Conservation (phyloP, 2,113 vertebrate genomes). For the Laticauda laticaudata region DNA sequence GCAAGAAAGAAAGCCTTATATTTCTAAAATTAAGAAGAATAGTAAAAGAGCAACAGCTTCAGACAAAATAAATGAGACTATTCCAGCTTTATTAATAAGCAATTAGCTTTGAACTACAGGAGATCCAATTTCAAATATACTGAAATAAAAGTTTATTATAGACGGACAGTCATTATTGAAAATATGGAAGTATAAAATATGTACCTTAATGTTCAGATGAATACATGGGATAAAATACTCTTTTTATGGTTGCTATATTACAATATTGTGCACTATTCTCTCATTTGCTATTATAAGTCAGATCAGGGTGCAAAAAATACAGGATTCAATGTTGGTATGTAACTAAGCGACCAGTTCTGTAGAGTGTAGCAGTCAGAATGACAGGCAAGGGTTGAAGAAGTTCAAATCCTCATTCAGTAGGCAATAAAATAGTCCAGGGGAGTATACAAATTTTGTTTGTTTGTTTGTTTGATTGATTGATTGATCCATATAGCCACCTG, state of each 20-base stretch:
- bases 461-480: not conserved
- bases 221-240: not conserved
- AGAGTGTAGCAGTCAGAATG: not conserved
- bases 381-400: not conserved
- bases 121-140: constrained; percentile 10
- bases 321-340: not conserved
- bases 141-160: not conserved
- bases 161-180: not conserved
- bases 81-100: not conserved
- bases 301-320: not conserved
- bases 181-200: not conserved
- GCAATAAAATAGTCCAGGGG: not conserved
- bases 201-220: not conserved
- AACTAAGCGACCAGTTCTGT: not conserved
- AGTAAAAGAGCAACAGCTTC: not conserved
- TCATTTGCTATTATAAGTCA: not conserved
- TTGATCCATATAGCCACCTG: not conserved
- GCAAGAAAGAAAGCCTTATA: not conserved
- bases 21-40: not conserved
- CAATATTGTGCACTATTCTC: not conserved
- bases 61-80: not conserved
- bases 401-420: not conserved
- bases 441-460: not conserved
- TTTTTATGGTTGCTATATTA: not conserved
- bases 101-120: not conserved